Percentiles rank a stretch among this genome's conserved stretches.
Conservation (phyloP, 2,888 invertebrate species). For the Acrocera orbiculus region DNA sequence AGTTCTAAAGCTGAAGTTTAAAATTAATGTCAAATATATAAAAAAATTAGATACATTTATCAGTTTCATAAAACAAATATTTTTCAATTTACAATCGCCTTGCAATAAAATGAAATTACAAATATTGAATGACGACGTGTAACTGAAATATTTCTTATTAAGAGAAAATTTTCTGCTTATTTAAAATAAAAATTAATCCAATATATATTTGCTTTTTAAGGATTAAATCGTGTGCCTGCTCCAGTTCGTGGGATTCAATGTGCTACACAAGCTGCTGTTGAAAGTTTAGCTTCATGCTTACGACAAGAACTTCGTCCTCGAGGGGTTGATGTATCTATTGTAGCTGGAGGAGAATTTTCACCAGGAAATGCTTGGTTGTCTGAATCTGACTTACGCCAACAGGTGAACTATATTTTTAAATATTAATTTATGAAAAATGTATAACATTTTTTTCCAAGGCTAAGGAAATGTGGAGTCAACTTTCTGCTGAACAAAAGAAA, state of each 20-base stretch:
- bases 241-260: constrained; percentile 70
- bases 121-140: no score
- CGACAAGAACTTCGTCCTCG: constrained; percentile 62
- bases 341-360: constrained; percentile 71
- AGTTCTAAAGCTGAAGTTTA: no score
- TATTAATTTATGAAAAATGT: neutral
- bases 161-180: neutral
- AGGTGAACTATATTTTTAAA: constrained; percentile 23
- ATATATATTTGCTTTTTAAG: constrained; percentile 14
- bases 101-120: no score
- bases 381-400: constrained; percentile 46
- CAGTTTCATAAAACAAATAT: no score
- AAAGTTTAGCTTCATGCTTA: constrained; percentile 62
- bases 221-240: constrained; percentile 56
- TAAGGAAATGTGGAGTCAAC: constrained; percentile 63
- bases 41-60: no score
- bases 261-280: constrained; percentile 58
- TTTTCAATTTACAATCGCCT: no score
- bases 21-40: no score
- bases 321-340: constrained; percentile 66
- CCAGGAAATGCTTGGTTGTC: constrained; percentile 64
- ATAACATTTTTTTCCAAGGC: constrained; percentile 32
- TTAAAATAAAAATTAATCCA: neutral
- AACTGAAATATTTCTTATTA: no score
- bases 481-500: constrained; percentile 57